These are phyloP conservation scores for Coranthus polyacanthus DNA, from an alignment of 2,797 vertebrate species.

Conservation along the genomic window DNA sequence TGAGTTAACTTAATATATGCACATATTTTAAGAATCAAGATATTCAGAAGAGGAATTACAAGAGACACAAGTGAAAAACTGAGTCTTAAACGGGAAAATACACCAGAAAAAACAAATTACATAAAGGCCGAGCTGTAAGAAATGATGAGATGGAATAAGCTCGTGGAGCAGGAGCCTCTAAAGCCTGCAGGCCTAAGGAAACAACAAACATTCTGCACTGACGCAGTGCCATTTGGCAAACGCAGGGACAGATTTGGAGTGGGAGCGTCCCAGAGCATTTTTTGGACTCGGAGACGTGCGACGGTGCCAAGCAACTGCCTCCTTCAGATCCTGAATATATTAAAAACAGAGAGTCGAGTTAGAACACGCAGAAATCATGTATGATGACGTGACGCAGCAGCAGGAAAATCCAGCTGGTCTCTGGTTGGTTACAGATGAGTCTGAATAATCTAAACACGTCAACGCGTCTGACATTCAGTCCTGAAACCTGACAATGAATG, in stretches of 20 bases:
- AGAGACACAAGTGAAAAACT: not conserved
- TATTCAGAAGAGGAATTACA: constrained; percentile 16
- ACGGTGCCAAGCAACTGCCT: constrained; percentile 31
- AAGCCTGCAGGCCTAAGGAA: constrained; percentile 7
- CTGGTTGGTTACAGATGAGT: not conserved
- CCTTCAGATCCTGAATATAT: constrained; percentile 16
- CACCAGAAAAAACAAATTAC: constrained; percentile 35
- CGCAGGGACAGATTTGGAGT: constrained; percentile 53
- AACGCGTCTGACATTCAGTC: too few relatives aligned
- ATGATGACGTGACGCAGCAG: too few relatives aligned
- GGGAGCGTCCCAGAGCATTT: constrained; percentile 34
- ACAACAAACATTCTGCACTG: constrained; percentile 9
- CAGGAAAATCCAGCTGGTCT: not conserved
- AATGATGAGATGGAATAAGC: constrained; percentile 8
- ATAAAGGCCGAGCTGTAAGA: constrained; percentile 28
- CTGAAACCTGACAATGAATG: too few relatives aligned
- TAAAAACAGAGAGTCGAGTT: constrained; percentile 1
- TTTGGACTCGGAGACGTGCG: too few relatives aligned
- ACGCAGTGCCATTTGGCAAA: constrained; percentile 35
- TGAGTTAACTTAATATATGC: too few relatives aligned
- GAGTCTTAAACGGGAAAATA: constrained; percentile 14
- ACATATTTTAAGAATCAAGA: not conserved
- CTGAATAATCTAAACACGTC: too few relatives aligned
- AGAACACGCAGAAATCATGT: not conserved
- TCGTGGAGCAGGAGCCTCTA: too few relatives aligned